Evolutionary conservation across 2,888 invertebrate species (phyloP), one percentile per base, ranked within the genome.

Genomic region (Cosmorhoe ocellata): DNA sequence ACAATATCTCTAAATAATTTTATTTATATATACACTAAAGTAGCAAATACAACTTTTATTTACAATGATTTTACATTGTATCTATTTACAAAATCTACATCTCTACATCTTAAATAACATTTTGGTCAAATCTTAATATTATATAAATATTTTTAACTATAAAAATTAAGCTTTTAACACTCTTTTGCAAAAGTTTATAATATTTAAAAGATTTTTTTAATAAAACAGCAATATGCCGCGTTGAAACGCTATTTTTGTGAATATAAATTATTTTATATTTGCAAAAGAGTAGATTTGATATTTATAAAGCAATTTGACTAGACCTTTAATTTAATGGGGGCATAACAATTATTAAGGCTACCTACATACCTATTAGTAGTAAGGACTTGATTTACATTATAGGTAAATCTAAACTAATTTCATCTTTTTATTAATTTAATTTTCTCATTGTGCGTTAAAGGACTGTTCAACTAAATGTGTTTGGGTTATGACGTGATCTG

Each of bases 101-200:
- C 63, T 62, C 74, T 71, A 70, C 79, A 80, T 75, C 86, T 87
- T 86, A 88, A 71, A 79, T 68, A 85, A 88, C 79, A 71, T 87
- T 74, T 89, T 89, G 89, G 89, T 89, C 89, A 87, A 87, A 86
- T 84, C 86, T 86, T 89, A 86, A 72, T 70, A 63, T 71, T 78
- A 81, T 76, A 74, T 81, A 73, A 75, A 71, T 77, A 74, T 61
- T 65, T 61, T 65, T 62, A 65, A 7, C 26, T 61, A 66, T 68
- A 66, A 59, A 71, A 71, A 69, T 69, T 72, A 65, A 61, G 67
- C 68, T 72, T 63, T 27, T 59, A n/a, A 66, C 56, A 66, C 63
- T 64, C 59, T 73, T 67, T 68, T 71, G 61, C 66, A 63, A 53
- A 52, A 56, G 28, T 39, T 14, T 22, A 43, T 47, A 40, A 24